Evolutionary conservation across 2,797 vertebrate species (phyloP), one percentile per base, ranked within the genome.

Genomic region (Pelochelys cantorii): DNA sequence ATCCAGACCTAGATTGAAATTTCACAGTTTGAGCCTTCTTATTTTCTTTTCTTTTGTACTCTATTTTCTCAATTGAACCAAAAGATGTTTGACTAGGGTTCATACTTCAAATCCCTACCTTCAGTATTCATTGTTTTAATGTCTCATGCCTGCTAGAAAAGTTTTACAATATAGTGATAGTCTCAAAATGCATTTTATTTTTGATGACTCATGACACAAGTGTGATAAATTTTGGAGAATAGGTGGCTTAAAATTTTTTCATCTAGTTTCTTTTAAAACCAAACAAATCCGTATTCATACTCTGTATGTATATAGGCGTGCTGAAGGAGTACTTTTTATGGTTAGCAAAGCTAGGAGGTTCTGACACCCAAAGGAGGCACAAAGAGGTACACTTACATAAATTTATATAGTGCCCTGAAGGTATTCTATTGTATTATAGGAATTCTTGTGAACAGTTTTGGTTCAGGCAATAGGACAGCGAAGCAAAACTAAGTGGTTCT

Each of bases 361-460:
- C 96, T 96, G 96, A 97, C 95, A 97, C 97, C 94, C 97, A 96
- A 96, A 97, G 97, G 96, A 97, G 90, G 94, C 83, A 71, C 86
- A 85, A 96, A 96, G 92, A 97, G 97, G 97, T 97, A 97, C 52
- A 95, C 92, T 95, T 97, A 96, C 96, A 97, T 96, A 97, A 97
- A 97, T 95, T 96, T 97, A 96, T 97, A 65, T 77, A 89, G 92
- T 97, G 96, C 97, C 98, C 97, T 85, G 78, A 96, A 97, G 97
- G 97, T 92, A 89, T 79, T 89, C 93, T 52, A n/a, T 90, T 97
- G 95, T 94, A 94, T 97, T 95, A 93, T 13, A 88, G 94, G 91
- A 93, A 90, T 97, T 96, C 96, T 97, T n/a, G 15, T 85, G 93
- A 97, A 88, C 84, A 60, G 91, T 83, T 96, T 89, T 95, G 95